Percentiles rank a stretch among this genome's conserved stretches.
Conservation (phyloP, 2,113 vertebrate genomes). For the Boleophthalmus pectinirostris region DNA sequence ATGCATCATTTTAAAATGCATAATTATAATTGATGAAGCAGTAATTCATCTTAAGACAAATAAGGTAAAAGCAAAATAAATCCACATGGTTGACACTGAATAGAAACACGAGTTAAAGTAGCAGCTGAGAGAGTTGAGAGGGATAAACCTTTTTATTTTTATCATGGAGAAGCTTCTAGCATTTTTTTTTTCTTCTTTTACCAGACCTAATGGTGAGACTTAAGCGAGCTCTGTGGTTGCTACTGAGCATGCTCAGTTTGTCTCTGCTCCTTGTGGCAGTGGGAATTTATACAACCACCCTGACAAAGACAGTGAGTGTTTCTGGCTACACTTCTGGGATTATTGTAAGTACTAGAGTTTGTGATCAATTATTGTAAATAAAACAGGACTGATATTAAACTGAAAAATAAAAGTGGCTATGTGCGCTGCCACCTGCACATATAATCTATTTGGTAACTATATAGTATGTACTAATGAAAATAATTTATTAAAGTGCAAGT, state of each 20-base stretch:
- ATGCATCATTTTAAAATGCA: neutral
- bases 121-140: neutral
- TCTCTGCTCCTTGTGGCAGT: slow-evolving; percentile 68
- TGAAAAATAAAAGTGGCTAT: no score
- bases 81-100: neutral
- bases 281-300: slow-evolving; percentile 68
- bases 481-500: no score
- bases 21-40: neutral
- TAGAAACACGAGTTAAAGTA: neutral
- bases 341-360: slow-evolving; percentile 62
- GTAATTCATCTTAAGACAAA: neutral
- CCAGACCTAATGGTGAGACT: slow-evolving; percentile 48
- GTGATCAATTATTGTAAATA: neutral
- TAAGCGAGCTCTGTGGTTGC: slow-evolving; percentile 61
- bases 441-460: no score
- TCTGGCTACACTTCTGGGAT: slow-evolving; percentile 71
- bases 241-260: slow-evolving; percentile 67
- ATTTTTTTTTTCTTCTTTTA: slow-evolving; percentile 23
- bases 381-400: no score
- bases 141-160: neutral
- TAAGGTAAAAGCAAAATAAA: neutral
- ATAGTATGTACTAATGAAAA: no score
- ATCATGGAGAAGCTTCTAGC: neutral
- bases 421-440: neutral
- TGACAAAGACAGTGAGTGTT: slow-evolving; percentile 68